phyloP scores from a whole-genome alignment of 2,113 vertebrate genomes.

The Menura novaehollandiae region DNA sequence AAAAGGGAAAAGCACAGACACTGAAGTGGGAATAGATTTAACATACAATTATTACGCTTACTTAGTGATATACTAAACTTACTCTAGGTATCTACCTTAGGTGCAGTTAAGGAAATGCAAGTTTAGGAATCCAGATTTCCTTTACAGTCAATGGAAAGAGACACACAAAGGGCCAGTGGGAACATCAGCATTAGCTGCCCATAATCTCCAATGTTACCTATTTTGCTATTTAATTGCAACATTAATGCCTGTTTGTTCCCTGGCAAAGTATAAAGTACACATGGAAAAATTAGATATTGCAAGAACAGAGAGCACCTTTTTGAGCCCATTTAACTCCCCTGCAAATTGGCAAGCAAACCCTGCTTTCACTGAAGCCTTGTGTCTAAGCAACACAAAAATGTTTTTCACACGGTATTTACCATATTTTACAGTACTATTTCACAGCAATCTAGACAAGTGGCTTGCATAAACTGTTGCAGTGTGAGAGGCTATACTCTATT shows the following conservation, averaged over 20 bases:
- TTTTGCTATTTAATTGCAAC: constrained; percentile 17
- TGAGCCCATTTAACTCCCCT: not conserved
- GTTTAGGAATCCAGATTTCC: not conserved
- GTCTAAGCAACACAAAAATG: not conserved
- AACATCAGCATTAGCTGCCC: not conserved
- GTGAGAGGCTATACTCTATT: not conserved
- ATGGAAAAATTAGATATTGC: constrained; percentile 20
- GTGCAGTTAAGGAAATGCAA: not conserved
- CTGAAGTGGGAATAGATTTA: not conserved
- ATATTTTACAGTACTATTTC: not conserved
- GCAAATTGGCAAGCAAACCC: not conserved
- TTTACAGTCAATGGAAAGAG: not conserved
- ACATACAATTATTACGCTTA: not conserved
- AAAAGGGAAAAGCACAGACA: not conserved
- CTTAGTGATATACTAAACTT: not conserved
- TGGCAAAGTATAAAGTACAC: constrained; percentile 28
- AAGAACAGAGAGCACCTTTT: constrained; percentile 25
- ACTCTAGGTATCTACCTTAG: not conserved
- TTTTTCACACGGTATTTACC: not conserved
- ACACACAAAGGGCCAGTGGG: not conserved
- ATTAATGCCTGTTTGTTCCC: not conserved
- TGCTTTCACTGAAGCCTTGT: not conserved
- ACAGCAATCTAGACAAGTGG: not conserved
- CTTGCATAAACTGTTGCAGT: not conserved
- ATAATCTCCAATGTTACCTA: not conserved